These are phyloP conservation scores for Synergus gifuensis DNA, from an alignment of 2,888 invertebrate species.

Conservation along the genomic window DNA sequence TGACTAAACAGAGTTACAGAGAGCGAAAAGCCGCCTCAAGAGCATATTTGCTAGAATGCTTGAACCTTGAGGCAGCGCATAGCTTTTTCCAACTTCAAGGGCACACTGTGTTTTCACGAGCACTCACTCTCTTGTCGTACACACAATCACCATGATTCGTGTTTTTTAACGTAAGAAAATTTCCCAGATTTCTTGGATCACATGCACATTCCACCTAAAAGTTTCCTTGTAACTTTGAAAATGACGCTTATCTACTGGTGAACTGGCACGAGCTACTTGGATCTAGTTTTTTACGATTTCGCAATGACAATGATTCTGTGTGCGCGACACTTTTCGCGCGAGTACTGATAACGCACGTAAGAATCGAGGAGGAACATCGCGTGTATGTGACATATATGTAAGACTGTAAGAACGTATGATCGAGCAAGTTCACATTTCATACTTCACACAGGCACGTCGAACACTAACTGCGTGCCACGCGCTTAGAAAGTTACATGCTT, in stretches of 20 bases:
- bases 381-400: not conserved
- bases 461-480: constrained; percentile 46
- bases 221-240: not conserved
- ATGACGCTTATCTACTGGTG: not conserved
- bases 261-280: not conserved
- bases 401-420: constrained; percentile 17
- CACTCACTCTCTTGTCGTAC: constrained; percentile 36
- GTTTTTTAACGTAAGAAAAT: not conserved
- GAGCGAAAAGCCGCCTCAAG: constrained; percentile 3
- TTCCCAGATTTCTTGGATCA: not conserved
- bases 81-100: constrained; percentile 35
- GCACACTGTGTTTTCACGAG: constrained; percentile 27
- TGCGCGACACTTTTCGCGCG: not conserved
- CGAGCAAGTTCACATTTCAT: constrained; percentile 33
- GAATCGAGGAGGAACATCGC: constrained; percentile 21
- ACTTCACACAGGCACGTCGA: constrained; percentile 43
- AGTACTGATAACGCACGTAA: not conserved
- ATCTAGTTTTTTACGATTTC: not conserved
- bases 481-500: constrained; percentile 56
- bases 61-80: constrained; percentile 25
- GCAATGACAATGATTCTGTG: not conserved
- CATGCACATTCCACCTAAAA: not conserved
- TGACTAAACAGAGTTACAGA: not conserved
- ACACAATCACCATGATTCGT: constrained; percentile 40
- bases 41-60: constrained; percentile 26